Conservation (phyloP, 2,888 invertebrate species). For the Spialia ferax region DNA sequence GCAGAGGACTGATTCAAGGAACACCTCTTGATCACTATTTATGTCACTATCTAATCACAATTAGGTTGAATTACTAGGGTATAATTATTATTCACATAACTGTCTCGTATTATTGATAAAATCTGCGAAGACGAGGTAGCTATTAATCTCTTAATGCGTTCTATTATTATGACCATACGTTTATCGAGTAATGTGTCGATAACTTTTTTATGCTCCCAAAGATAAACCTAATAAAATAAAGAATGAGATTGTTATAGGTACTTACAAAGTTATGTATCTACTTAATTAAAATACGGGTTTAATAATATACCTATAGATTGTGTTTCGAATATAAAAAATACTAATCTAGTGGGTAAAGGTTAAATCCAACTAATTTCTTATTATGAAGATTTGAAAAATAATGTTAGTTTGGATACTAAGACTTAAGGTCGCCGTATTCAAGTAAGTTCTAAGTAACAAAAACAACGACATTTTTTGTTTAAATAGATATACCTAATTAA, state of each 20-base stretch:
- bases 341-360: too few species aligned
- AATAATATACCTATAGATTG: too few species aligned
- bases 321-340: too few species aligned
- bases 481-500: too few species aligned
- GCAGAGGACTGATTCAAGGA: background rate
- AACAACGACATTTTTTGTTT: too few species aligned
- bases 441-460: too few species aligned
- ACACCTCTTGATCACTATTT: conserved; percentile 8
- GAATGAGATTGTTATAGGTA: background rate
- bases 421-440: too few species aligned
- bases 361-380: too few species aligned
- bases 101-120: conserved; percentile 3
- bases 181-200: background rate
- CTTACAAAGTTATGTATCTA: too few species aligned
- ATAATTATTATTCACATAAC: background rate
- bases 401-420: too few species aligned
- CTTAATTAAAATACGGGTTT: too few species aligned
- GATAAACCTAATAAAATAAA: background rate
- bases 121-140: background rate
- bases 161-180: background rate
- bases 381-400: too few species aligned
- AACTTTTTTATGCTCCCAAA: background rate
- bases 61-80: conserved; percentile 6
- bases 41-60: conserved; percentile 16
- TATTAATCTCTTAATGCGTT: conserved; percentile 1